Evolutionary conservation across 2,888 invertebrate genomes (phyloP), one percentile per base, ranked within the genome.

Genomic region (Allolobophora icterica): DNA sequence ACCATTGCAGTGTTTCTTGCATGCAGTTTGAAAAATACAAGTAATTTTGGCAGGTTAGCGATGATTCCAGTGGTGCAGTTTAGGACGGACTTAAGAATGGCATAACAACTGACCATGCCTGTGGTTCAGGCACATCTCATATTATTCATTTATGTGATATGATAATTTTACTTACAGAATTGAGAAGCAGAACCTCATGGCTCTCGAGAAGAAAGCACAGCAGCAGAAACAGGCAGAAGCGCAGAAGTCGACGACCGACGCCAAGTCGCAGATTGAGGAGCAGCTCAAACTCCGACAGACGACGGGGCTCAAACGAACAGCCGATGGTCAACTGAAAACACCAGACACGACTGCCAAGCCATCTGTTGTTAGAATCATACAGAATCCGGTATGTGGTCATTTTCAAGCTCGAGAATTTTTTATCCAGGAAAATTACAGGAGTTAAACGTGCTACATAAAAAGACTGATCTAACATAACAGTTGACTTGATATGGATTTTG

Each of bases 271-370:
- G 95, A 97, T 98, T 97, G 98, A 98, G 94, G 97, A 98, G 93
- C 98, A 98, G 94, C 95, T 98, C 93, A 97, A 98, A 91, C 96
- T 98, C 94, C 98, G 98, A 92, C 97, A 97, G 38, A 98, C 97
- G 0, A 97, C 19, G 98, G 87, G 87, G 6, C 91, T 90, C 33
- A 40, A 87, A 52, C 90, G 84, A 89, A 90, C 42, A 52, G 84
- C 83, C 17, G 91, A 89, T 89, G 91, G 91, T 58, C 89, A 90
- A 45, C 84, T 89, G 87, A 90, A 84, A 58, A 91, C 87, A 5
- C 1, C 87, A 0, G 87, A 87, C 87, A 38, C 71, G 17, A 71
- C 30, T 8, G 30, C 17, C 30, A 71, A 71, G 71, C 71, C 71
- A n/a, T 71, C 71, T n/a, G n/a, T 71, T 13, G 71, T 71, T 13